phyloP scores from a whole-genome alignment of 2,797 vertebrate species.

The Anolis apletophallus region DNA sequence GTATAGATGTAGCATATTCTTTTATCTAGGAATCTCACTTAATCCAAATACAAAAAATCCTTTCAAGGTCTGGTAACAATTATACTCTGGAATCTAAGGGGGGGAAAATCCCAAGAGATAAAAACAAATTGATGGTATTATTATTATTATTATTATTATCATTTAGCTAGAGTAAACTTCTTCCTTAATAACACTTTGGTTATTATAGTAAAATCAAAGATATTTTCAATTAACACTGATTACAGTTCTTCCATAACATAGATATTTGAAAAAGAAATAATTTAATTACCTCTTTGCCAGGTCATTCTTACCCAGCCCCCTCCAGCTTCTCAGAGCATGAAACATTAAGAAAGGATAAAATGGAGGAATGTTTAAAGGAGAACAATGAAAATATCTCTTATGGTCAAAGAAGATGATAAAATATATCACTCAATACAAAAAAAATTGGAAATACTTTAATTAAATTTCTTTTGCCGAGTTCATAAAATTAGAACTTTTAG shows the following conservation, averaged over 20 bases:
- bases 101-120: slow-evolving; percentile 11
- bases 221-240: slow-evolving; percentile 31
- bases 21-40: neutral
- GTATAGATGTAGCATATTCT: slow-evolving; percentile 17
- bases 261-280: slow-evolving; percentile 17
- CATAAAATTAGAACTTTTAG: slow-evolving; percentile 68
- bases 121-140: slow-evolving; percentile 7
- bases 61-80: slow-evolving; percentile 35
- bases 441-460: slow-evolving; percentile 65
- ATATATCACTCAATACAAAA: slow-evolving; percentile 49
- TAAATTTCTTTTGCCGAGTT: slow-evolving; percentile 53
- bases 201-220: slow-evolving; percentile 26
- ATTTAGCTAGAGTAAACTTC: slow-evolving; percentile 22
- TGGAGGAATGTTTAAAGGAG: slow-evolving; percentile 41
- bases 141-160: neutral
- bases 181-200: slow-evolving; percentile 53
- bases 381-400: slow-evolving; percentile 32
- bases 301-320: neutral
- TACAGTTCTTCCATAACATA: neutral
- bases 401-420: slow-evolving; percentile 47
- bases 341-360: neutral
- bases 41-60: slow-evolving; percentile 33
- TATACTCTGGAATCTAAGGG: neutral
- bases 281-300: slow-evolving; percentile 34
- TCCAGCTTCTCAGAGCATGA: slow-evolving; percentile 17